Percentiles rank a stretch among this genome's conserved stretches.
Conservation (phyloP, 2,113 vertebrate species). For the Dolichallabes microphthalmus region DNA sequence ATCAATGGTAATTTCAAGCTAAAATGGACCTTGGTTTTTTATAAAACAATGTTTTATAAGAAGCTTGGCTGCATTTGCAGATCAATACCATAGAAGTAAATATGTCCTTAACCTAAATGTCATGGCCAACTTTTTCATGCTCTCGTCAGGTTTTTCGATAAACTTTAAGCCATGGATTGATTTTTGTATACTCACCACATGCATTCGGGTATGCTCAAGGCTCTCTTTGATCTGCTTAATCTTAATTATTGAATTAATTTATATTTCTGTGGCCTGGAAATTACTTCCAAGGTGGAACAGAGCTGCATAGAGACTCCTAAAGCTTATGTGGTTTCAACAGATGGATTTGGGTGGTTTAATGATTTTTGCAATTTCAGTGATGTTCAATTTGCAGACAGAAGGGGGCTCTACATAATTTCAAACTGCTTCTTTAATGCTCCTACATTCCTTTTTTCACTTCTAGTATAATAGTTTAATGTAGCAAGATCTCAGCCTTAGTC, state of each 20-base stretch:
- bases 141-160: neutral
- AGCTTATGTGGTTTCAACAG: neutral
- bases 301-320: neutral
- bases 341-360: neutral
- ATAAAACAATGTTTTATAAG: neutral
- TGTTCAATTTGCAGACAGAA: neutral
- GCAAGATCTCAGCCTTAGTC: neutral
- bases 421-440: neutral
- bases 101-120: constrained; percentile 7
- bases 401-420: neutral
- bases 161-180: neutral
- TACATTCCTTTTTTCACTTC: neutral
- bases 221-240: neutral
- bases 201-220: constrained; percentile 2
- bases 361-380: neutral
- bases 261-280: neutral
- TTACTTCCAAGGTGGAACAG: neutral
- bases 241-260: neutral
- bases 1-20: neutral
- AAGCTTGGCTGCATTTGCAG: neutral
- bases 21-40: neutral
- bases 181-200: neutral
- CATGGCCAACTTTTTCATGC: neutral
- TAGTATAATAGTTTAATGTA: neutral
- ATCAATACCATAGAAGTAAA: neutral